Evolutionary conservation across 2,113 vertebrate genomes (phyloP).

Genomic region (Perognathus longimembris): DNA sequence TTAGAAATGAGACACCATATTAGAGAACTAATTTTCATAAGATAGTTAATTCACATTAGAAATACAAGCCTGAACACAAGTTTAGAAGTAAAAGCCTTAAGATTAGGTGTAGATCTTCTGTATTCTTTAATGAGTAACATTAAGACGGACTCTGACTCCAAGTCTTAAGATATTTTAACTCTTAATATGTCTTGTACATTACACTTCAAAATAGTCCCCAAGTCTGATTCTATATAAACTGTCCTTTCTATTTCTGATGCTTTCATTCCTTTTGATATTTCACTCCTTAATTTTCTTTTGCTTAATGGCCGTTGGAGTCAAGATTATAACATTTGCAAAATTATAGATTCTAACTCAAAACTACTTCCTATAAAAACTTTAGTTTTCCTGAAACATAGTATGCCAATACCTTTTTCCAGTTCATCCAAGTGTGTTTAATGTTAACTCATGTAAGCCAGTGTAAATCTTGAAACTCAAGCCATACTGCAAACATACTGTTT

Average conservation of each 20-base stretch:
- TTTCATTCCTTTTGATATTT: background rate
- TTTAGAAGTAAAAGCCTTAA: slow-evolving; percentile 49
- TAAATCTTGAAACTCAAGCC: background rate
- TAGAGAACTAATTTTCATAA: background rate
- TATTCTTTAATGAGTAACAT: slow-evolving; percentile 27
- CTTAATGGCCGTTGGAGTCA: background rate
- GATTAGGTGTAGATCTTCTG: background rate
- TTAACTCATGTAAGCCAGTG: background rate
- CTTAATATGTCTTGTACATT: slow-evolving; percentile 35
- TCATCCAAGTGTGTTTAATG: background rate
- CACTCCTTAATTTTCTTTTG: slow-evolving; percentile 16
- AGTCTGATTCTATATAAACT: background rate
- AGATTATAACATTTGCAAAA: slow-evolving; percentile 2
- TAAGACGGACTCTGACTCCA: slow-evolving; percentile 15
- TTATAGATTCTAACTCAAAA: background rate
- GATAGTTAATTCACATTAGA: slow-evolving; percentile 28
- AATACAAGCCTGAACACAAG: background rate
- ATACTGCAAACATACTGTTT: background rate
- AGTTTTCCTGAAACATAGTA: background rate
- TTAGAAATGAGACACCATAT: background rate
- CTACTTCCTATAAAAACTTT: background rate
- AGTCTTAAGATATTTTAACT: slow-evolving; percentile 16
- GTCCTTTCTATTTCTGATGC: background rate
- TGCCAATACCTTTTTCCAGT: background rate
- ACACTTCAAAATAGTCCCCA: background rate